Evolutionary conservation across 2,888 invertebrate genomes (phyloP).

Genomic region (Drosophila subquinaria): DNA sequence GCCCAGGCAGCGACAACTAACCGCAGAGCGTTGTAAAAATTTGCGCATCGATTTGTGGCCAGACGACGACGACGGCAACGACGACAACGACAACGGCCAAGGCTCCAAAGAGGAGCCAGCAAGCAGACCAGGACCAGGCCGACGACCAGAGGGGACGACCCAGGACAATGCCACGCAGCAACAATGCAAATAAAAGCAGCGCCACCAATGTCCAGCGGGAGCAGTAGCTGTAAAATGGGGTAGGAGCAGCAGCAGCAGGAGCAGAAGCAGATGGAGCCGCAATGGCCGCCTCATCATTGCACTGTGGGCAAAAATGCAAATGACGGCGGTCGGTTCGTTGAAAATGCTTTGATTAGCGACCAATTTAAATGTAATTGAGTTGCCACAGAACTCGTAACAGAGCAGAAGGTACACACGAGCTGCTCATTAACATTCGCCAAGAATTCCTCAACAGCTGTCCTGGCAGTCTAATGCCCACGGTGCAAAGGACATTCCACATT

Average conservation of each 20-base stretch:
- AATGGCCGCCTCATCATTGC: conserved; percentile 51
- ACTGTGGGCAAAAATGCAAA: conserved; percentile 75
- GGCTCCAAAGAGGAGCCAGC: conserved; percentile 38
- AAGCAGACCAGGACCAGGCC: conserved; percentile 18
- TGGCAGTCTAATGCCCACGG: conserved; percentile 52
- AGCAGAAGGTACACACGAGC: conserved; percentile 30
- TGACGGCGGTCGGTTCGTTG: conserved; percentile 42
- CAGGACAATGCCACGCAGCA: conserved; percentile 51
- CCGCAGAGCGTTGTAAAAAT: conserved; percentile 75
- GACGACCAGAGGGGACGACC: conserved; percentile 8
- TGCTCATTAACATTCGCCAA: conserved; percentile 42
- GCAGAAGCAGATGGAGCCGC: conserved; percentile 8
- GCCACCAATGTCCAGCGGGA: conserved; percentile 53
- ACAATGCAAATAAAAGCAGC: conserved; percentile 48
- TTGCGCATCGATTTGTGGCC: conserved; percentile 79
- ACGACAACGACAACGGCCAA: conserved; percentile 59
- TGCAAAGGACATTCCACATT: conserved; percentile 55
- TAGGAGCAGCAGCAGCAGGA: conserved; percentile 2
- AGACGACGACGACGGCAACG: conserved; percentile 50
- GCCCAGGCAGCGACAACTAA: conserved; percentile 57
- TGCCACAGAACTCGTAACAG: conserved; percentile 29
- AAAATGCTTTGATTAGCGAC: conserved; percentile 68
- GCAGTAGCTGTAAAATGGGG: conserved; percentile 27
- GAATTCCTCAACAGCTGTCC: conserved; percentile 34
- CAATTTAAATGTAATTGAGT: conserved; percentile 77